Conservation (phyloP, 2,888 invertebrate genomes). For the Papilio protenor region DNA sequence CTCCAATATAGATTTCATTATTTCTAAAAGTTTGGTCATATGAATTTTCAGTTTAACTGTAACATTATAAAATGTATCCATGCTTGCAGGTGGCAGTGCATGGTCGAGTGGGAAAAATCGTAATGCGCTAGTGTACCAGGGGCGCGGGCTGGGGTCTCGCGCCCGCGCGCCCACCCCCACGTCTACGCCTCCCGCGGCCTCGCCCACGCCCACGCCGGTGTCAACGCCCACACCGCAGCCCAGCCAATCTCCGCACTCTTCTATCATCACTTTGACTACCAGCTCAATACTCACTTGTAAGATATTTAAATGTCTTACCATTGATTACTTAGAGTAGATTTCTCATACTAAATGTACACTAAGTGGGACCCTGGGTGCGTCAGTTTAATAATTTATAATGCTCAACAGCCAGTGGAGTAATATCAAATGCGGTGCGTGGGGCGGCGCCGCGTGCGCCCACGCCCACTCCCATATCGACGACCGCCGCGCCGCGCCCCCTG, state of each 20-base stretch:
- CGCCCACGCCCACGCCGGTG: slow-evolving; percentile 40
- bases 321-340: not conserved
- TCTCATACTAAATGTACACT: not conserved
- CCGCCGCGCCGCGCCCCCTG: slow-evolving; percentile 67
- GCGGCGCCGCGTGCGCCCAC: slow-evolving; percentile 56
- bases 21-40: not conserved
- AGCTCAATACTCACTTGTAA: slow-evolving; percentile 71
- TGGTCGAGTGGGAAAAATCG: slow-evolving; percentile 64
- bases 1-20: not conserved
- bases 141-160: slow-evolving; percentile 54
- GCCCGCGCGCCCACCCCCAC: slow-evolving; percentile 56
- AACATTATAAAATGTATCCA: not conserved
- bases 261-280: slow-evolving; percentile 64
- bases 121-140: slow-evolving; percentile 68
- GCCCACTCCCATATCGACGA: slow-evolving; percentile 57
- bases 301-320: slow-evolving; percentile 45
- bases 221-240: slow-evolving; percentile 54
- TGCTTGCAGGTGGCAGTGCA: slow-evolving; percentile 50
- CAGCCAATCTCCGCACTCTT: slow-evolving; percentile 56
- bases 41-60: not conserved
- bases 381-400: not conserved
- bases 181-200: slow-evolving; percentile 45
- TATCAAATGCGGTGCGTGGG: slow-evolving; percentile 65
- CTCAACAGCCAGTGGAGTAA: slow-evolving; percentile 66
- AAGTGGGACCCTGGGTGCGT: not conserved